phyloP scores from a whole-genome alignment of 2,888 invertebrate species.

The Dicranocentrus wangi region DNA sequence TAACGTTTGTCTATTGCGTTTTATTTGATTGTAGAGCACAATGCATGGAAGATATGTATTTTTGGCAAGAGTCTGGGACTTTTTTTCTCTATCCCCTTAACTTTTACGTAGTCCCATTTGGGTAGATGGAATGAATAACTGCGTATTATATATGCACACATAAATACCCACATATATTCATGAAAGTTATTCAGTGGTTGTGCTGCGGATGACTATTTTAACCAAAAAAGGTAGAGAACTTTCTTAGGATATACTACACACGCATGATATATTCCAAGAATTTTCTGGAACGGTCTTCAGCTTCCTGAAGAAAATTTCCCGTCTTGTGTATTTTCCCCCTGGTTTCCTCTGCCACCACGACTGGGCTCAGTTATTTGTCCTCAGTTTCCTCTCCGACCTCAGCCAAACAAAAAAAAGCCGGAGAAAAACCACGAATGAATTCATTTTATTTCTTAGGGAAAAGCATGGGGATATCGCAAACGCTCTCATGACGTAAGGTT shows the following conservation, averaged over 20 bases:
- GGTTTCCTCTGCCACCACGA: background rate
- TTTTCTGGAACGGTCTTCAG: background rate
- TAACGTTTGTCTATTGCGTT: background rate
- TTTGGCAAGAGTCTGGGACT: constrained; percentile 9
- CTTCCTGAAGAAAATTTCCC: constrained; percentile 24
- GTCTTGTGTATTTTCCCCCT: background rate
- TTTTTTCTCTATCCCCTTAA: no score
- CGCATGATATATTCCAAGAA: background rate
- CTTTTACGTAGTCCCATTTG: no score
- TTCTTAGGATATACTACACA: background rate
- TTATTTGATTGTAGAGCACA: background rate
- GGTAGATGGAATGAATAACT: no score
- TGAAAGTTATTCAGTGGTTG: no score
- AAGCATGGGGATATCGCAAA: no score
- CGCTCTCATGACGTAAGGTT: background rate
- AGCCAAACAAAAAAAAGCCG: constrained; percentile 8
- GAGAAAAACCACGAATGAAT: constrained; percentile 61
- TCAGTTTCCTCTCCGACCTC: constrained; percentile 27
- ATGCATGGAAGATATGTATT: background rate
- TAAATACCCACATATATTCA: no score
- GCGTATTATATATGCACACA: no score
- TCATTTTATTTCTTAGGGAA: constrained; percentile 45
- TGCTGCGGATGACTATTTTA: no score
- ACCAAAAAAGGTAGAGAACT: no score
- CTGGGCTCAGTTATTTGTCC: background rate